Conservation (phyloP, 2,888 invertebrate species). For the Drosophila mulleri region DNA sequence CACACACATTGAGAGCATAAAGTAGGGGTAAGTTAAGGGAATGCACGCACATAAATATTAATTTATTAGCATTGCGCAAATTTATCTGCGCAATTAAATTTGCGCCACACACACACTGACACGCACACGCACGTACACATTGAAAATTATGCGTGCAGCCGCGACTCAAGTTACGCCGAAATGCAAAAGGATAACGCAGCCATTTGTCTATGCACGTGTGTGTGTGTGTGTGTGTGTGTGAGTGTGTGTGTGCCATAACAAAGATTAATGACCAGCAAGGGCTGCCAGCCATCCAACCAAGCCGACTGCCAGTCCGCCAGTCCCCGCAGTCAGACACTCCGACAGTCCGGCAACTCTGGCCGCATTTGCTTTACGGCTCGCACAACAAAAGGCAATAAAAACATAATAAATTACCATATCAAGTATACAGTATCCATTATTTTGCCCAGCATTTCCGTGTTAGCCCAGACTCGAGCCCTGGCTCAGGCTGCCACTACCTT, state of each 20-base stretch:
- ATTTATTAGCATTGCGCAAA: slow-evolving; percentile 77
- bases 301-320: neutral
- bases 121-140: slow-evolving; percentile 19
- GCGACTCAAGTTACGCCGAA: slow-evolving; percentile 76
- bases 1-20: slow-evolving; percentile 4
- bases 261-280: slow-evolving; percentile 82
- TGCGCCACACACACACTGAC: slow-evolving; percentile 25
- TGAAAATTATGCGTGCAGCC: slow-evolving; percentile 59
- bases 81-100: slow-evolving; percentile 80
- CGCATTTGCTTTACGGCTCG: slow-evolving; percentile 61
- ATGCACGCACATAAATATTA: slow-evolving; percentile 71
- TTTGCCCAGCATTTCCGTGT: slow-evolving; percentile 72
- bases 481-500: slow-evolving; percentile 19
- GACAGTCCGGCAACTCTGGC: slow-evolving; percentile 34
- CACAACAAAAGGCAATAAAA: slow-evolving; percentile 81
- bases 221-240: slow-evolving; percentile 24
- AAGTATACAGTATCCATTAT: slow-evolving; percentile 75
- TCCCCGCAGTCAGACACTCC: slow-evolving; percentile 10
- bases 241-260: slow-evolving; percentile 74
- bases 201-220: slow-evolving; percentile 48
- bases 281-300: slow-evolving; percentile 52
- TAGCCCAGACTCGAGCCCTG: slow-evolving; percentile 28
- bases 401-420: slow-evolving; percentile 83
- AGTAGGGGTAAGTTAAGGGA: slow-evolving; percentile 1
- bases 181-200: slow-evolving; percentile 74